Percentiles rank a stretch among this genome's conserved stretches.
These are phyloP conservation scores for Falco punctatus DNA, from an alignment of 2,113 vertebrate genomes.

Conservation along the genomic window DNA sequence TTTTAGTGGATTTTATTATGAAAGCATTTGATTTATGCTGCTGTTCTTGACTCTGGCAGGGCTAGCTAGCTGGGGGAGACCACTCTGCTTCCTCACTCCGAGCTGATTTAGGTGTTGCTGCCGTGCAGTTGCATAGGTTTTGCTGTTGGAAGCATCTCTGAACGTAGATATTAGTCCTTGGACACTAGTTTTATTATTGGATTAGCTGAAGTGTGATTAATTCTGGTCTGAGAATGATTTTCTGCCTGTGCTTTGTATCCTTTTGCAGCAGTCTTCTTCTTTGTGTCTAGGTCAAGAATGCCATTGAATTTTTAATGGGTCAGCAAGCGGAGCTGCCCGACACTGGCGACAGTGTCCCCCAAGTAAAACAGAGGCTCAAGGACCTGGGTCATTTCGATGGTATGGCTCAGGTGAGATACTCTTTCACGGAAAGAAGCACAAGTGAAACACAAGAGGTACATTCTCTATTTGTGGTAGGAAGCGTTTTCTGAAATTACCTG, in stretches of 20 bases:
- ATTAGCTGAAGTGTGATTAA: constrained; percentile 2
- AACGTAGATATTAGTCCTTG: constrained; percentile 1
- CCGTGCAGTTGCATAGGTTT: neutral
- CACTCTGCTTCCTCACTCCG: neutral
- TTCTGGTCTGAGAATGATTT: neutral
- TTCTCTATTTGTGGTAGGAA: neutral
- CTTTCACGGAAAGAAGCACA: neutral
- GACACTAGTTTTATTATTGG: neutral
- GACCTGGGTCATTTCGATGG: constrained; percentile 82
- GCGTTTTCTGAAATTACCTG: neutral
- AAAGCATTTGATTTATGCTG: neutral
- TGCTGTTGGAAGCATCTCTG: neutral
- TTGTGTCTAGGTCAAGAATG: constrained; percentile 81
- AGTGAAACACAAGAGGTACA: neutral
- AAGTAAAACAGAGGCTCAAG: constrained; percentile 85
- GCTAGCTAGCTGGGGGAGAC: neutral
- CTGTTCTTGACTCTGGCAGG: neutral
- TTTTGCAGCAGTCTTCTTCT: constrained; percentile 21
- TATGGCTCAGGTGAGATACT: constrained; percentile 81
- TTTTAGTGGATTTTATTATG: neutral
- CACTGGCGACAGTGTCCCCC: constrained; percentile 76
- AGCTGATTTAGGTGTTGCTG: constrained; percentile 2
- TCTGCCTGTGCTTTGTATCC: constrained; percentile 18
- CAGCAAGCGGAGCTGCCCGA: constrained; percentile 82
- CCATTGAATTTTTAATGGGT: constrained; percentile 80